Conservation (phyloP, 2,797 vertebrate genomes). For the Diglossa cyanea region DNA sequence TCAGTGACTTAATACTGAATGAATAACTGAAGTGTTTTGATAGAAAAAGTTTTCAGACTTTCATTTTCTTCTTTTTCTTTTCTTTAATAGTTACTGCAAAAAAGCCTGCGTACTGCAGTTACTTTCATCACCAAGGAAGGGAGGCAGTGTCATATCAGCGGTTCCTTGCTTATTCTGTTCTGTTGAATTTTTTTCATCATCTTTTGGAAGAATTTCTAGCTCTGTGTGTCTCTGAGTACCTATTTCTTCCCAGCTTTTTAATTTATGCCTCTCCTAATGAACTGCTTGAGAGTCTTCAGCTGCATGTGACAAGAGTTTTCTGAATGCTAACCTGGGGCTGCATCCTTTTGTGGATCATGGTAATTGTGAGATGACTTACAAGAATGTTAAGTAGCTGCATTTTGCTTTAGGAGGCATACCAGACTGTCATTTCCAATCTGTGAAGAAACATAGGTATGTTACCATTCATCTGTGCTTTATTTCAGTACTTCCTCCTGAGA, state of each 20-base stretch:
- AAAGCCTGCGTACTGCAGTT: neutral
- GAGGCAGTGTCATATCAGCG: accelerated
- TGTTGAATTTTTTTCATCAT: neutral
- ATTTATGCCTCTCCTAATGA: neutral
- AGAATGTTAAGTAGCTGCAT: neutral
- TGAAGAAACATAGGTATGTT: neutral
- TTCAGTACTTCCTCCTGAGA: neutral
- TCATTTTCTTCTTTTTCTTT: neutral
- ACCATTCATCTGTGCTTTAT: neutral
- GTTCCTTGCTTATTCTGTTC: neutral
- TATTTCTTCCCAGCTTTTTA: neutral
- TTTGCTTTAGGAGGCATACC: conserved; percentile 2
- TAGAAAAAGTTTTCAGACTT: neutral
- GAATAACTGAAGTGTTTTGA: neutral
- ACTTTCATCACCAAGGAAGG: neutral
- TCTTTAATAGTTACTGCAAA: neutral
- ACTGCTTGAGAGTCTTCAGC: neutral
- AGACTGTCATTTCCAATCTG: neutral
- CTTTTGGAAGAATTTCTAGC: neutral
- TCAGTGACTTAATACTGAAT: neutral
- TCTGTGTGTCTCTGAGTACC: neutral
- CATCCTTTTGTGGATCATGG: neutral
- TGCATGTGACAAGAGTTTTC: neutral
- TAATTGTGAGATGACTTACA: neutral
- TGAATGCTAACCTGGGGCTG: neutral